Conservation (phyloP, 2,888 invertebrate genomes). For the Branchellion lobata region DNA sequence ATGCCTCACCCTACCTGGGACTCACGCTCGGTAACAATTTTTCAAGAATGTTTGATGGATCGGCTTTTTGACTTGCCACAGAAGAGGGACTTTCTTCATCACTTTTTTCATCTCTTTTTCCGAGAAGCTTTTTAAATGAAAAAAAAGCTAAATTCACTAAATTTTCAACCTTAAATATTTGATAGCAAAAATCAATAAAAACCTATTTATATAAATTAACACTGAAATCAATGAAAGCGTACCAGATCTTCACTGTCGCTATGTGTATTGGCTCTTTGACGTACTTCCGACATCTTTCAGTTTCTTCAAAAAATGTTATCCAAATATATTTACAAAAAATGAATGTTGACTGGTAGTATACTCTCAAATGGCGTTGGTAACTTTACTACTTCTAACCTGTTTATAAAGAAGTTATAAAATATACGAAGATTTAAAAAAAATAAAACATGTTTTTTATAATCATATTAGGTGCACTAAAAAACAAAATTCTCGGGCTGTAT, state of each 20-base stretch:
- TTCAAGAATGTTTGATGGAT: conserved; percentile 1
- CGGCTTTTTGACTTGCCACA: neutral
- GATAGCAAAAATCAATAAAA: no score
- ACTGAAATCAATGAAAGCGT: neutral
- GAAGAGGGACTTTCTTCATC: neutral
- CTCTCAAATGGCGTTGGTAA: no score
- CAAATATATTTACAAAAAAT: no score
- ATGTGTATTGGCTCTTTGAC: neutral
- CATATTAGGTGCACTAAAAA: no score
- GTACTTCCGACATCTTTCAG: neutral
- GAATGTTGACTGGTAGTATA: no score
- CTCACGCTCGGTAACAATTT: neutral
- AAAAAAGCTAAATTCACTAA: neutral
- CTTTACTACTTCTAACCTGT: no score
- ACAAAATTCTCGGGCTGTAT: no score
- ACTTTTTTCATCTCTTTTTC: neutral
- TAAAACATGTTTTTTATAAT: no score
- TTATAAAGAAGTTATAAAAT: no score
- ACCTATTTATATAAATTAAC: no score
- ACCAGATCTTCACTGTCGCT: neutral
- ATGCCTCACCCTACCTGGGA: neutral
- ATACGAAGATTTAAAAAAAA: no score
- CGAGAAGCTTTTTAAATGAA: neutral
- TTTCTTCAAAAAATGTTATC: no score
- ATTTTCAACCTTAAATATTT: neutral